phyloP scores from a whole-genome alignment of 2,113 vertebrate species.

The Scalopus aquaticus region DNA sequence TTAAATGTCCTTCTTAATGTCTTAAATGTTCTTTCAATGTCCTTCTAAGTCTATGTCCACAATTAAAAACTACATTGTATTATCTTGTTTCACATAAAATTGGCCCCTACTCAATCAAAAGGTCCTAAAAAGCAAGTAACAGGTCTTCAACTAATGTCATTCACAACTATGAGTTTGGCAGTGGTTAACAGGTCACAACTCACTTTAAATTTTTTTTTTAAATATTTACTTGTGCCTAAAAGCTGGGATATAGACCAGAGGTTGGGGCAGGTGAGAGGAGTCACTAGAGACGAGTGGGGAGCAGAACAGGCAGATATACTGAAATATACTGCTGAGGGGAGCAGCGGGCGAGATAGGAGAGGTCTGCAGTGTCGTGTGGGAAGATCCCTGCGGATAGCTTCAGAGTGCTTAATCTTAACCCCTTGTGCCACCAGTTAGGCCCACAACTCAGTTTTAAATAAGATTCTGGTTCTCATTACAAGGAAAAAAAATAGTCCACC shows the following conservation, averaged over 20 bases:
- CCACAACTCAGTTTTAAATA: slow-evolving; percentile 1
- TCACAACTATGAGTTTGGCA: neutral
- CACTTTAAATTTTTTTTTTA: no score
- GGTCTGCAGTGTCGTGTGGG: no score
- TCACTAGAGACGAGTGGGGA: no score
- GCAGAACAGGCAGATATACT: no score
- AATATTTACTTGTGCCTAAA: no score
- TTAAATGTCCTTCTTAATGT: neutral
- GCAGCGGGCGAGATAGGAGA: no score
- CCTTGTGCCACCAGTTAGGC: no score
- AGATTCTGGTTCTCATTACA: slow-evolving; percentile 15
- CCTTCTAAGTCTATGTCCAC: neutral
- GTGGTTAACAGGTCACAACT: neutral
- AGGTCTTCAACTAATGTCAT: neutral
- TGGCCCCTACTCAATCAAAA: slow-evolving; percentile 36
- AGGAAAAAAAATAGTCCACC: neutral
- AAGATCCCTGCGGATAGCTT: no score
- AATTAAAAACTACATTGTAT: neutral
- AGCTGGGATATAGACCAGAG: no score
- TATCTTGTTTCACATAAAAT: neutral
- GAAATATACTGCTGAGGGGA: no score
- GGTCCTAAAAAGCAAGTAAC: neutral
- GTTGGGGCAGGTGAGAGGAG: no score
- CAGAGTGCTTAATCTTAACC: no score
- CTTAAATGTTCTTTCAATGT: neutral